Percentiles rank a stretch among this genome's conserved stretches.
phyloP scores from a whole-genome alignment of 2,113 vertebrate species.

The Micronisus gabar region DNA sequence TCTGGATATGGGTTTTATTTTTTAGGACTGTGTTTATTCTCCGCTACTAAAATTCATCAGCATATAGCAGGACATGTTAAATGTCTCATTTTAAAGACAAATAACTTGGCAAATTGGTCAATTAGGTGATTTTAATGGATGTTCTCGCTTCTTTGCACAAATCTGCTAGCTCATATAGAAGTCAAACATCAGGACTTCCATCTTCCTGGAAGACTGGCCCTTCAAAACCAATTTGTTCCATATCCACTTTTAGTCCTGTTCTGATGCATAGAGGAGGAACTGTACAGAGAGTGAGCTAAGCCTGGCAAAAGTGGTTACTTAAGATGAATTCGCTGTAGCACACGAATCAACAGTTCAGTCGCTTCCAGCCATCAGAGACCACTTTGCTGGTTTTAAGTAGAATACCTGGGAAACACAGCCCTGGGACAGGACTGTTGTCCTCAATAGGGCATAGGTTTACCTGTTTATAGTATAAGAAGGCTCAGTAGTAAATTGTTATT shows the following conservation, averaged over 20 bases:
- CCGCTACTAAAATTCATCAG: neutral
- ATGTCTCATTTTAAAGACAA: neutral
- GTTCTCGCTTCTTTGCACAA: neutral
- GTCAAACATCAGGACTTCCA: neutral
- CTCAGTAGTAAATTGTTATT: neutral
- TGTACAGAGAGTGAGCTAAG: neutral
- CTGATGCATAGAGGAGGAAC: neutral
- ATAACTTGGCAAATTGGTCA: neutral
- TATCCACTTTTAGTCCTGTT: neutral
- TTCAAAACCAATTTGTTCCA: neutral
- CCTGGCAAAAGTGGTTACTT: neutral
- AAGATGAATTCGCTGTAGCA: neutral
- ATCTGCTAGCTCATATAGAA: neutral
- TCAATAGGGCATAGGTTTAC: neutral
- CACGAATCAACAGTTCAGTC: accelerated
- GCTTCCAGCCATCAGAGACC: neutral
- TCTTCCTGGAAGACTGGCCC: neutral
- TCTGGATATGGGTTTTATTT: neutral
- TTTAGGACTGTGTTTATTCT: neutral
- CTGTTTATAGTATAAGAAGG: neutral
- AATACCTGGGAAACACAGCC: neutral
- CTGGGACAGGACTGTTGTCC: neutral
- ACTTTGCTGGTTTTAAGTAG: neutral
- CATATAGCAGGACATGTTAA: neutral
- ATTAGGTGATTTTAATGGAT: neutral